Conservation (phyloP, 2,113 vertebrate genomes). For the Aldabrachelys gigantea region DNA sequence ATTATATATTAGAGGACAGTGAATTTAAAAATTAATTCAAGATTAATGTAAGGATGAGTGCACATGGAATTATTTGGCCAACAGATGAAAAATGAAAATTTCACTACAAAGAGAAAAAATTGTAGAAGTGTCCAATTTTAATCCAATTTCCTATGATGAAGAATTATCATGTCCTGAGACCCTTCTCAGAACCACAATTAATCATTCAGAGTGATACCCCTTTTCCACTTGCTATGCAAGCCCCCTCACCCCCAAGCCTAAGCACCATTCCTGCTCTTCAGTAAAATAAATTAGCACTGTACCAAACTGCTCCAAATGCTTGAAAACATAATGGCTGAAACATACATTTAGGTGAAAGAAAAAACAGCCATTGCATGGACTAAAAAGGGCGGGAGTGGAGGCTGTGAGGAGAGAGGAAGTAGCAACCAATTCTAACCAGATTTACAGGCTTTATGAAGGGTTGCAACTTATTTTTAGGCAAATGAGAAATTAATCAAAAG, state of each 20-base stretch:
- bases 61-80: conserved; percentile 75
- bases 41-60: conserved; percentile 78
- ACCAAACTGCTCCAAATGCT: conserved; percentile 67
- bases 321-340: conserved; percentile 58
- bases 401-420: neutral
- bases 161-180: conserved; percentile 75
- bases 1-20: conserved; percentile 79
- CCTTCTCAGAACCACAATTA: conserved; percentile 66
- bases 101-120: conserved; percentile 71
- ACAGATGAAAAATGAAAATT: conserved; percentile 78
- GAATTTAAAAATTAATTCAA: conserved; percentile 83
- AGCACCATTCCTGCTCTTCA: conserved; percentile 32
- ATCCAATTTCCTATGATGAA: conserved; percentile 75
- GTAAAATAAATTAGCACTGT: conserved; percentile 66
- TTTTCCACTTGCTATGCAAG: conserved; percentile 56
- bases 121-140: conserved; percentile 76
- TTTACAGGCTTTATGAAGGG: conserved; percentile 51
- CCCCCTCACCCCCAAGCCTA: conserved; percentile 39
- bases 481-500: conserved; percentile 64
- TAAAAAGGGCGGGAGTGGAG: neutral
- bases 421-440: conserved; percentile 22
- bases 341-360: conserved; percentile 55
- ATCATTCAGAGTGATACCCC: conserved; percentile 65
- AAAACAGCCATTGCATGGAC: neutral
- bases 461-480: conserved; percentile 51